phyloP scores from a whole-genome alignment of 2,797 vertebrate genomes.

The Apodemus agrarius region DNA sequence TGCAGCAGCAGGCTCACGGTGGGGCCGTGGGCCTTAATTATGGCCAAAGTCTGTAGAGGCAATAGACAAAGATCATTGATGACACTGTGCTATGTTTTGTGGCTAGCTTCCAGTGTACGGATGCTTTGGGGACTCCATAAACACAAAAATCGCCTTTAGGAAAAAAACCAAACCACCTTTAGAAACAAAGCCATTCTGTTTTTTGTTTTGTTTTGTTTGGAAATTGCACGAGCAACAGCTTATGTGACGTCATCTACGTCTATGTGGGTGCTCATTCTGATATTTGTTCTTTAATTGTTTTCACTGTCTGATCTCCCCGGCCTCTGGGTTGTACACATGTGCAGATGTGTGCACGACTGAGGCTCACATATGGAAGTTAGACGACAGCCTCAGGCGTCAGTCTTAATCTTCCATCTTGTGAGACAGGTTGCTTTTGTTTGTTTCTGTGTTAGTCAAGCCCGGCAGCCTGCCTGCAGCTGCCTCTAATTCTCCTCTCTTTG shows the following conservation, averaged over 20 bases:
- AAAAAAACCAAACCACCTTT: neutral
- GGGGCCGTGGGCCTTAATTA: constrained; percentile 71
- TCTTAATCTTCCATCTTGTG: neutral
- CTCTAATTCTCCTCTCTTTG: neutral
- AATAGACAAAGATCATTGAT: neutral
- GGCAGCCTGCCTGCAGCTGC: neutral
- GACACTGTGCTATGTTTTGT: neutral
- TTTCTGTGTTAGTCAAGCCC: neutral
- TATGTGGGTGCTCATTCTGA: neutral
- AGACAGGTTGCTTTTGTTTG: neutral
- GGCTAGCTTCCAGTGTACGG: neutral
- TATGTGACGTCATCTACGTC: neutral
- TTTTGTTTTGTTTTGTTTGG: neutral
- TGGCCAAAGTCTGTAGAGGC: constrained; percentile 62
- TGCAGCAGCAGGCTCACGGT: constrained; percentile 72
- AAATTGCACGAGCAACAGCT: neutral
- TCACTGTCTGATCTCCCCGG: neutral
- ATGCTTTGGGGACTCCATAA: neutral
- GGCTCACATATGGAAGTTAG: neutral
- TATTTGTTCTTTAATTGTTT: neutral
- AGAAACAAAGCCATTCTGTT: neutral
- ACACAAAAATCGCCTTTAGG: neutral
- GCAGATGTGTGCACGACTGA: neutral
- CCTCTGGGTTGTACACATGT: neutral
- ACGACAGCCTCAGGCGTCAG: neutral